Percentiles rank a stretch among this genome's conserved stretches.
phyloP scores from a whole-genome alignment of 2,888 invertebrate genomes.

The Euclidia mi region DNA sequence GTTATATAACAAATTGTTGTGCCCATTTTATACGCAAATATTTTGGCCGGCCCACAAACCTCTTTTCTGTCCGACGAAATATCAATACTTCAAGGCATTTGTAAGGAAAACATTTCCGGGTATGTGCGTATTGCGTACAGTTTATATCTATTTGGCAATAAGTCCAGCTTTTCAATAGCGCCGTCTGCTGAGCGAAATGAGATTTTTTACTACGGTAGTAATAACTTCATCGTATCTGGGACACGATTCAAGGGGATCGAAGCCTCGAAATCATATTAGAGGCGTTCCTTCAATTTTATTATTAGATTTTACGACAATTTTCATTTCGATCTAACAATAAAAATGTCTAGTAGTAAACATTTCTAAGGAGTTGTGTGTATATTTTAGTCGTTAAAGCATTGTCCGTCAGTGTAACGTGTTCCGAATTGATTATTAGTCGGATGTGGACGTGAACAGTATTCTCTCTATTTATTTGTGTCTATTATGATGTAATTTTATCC shows the following conservation, averaged over 20 bases:
- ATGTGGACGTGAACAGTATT: neutral
- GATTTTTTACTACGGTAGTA: slow-evolving; percentile 73
- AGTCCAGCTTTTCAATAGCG: slow-evolving; percentile 69
- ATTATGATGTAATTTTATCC: too few species aligned
- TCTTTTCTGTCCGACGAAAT: slow-evolving; percentile 53
- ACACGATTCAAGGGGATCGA: slow-evolving; percentile 49
- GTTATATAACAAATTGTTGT: slow-evolving; percentile 9
- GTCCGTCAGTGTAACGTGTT: slow-evolving; percentile 16
- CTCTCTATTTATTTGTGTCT: too few species aligned
- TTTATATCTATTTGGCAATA: slow-evolving; percentile 72
- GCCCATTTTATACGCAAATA: slow-evolving; percentile 20
- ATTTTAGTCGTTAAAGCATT: slow-evolving; percentile 21
- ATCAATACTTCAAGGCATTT: slow-evolving; percentile 55
- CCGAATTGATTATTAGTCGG: slow-evolving; percentile 20
- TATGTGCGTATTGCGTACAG: slow-evolving; percentile 62
- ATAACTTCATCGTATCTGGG: slow-evolving; percentile 69
- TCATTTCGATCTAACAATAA: slow-evolving; percentile 43
- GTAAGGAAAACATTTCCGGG: slow-evolving; percentile 57
- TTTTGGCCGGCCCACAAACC: slow-evolving; percentile 31
- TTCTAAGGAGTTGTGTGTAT: slow-evolving; percentile 19
- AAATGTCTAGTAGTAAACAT: slow-evolving; percentile 23
- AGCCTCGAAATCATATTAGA: slow-evolving; percentile 59
- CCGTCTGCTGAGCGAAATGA: slow-evolving; percentile 66
- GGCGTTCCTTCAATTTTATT: slow-evolving; percentile 58
- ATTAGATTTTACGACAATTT: slow-evolving; percentile 58